Conservation (phyloP, 2,888 invertebrate genomes). For the Parnassius smintheus region DNA sequence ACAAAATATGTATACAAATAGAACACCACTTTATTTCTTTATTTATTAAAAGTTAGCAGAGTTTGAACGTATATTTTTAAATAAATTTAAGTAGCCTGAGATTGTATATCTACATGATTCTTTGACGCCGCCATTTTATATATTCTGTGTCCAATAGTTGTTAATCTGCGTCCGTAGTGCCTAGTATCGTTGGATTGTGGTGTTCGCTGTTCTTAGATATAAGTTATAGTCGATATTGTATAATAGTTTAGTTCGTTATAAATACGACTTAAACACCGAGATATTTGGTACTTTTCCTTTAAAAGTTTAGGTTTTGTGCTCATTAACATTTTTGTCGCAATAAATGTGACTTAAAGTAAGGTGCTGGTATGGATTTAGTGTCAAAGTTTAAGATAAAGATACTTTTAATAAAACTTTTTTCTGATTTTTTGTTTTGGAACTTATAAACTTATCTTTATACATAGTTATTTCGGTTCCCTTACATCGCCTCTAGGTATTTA, state of each 20-base stretch:
- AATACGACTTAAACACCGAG: too few species aligned
- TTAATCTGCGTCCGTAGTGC: slow-evolving; percentile 3
- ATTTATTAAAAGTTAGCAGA: slow-evolving; percentile 7
- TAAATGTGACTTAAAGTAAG: too few species aligned
- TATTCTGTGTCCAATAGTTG: slow-evolving; percentile 14
- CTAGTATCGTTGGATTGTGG: neutral
- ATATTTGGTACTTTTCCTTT: too few species aligned
- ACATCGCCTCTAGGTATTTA: too few species aligned
- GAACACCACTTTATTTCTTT: neutral
- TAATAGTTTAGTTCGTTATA: neutral
- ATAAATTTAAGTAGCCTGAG: slow-evolving; percentile 4
- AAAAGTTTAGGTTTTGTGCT: too few species aligned
- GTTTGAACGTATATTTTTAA: slow-evolving; percentile 1
- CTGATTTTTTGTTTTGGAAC: too few species aligned
- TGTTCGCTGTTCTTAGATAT: slow-evolving; percentile 9
- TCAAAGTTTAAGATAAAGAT: too few species aligned
- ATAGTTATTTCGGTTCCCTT: too few species aligned
- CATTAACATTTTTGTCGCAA: too few species aligned
- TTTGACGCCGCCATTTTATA: slow-evolving; percentile 8
- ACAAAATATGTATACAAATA: neutral
- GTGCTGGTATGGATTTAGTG: too few species aligned
- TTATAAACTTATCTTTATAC: too few species aligned
- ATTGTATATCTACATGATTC: slow-evolving; percentile 1
- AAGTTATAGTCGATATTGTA: neutral
- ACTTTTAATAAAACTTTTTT: too few species aligned